Base-by-base conservation (phyloP, 2,113 vertebrate species). In the Gobius niger region DNA sequence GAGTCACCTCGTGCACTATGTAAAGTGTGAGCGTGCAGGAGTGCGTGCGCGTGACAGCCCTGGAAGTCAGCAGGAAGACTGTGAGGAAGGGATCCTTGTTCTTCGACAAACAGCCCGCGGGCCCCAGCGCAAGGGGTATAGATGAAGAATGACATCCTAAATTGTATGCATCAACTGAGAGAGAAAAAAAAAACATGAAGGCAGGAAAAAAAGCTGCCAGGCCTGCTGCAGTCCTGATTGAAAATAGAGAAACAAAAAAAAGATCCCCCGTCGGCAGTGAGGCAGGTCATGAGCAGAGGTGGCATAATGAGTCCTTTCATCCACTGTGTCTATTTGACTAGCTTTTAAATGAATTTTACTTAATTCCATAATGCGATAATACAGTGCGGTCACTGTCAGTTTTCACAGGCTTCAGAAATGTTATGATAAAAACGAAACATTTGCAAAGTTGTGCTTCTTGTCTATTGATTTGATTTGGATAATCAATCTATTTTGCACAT, bases 101-200 rank as follows among this genome's bases (percentile, higher is more conserved):
- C 72, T 51, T 47, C 13, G 0, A 68, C 16, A 4, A 72, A 73
- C 41, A 65, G 68, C 51, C 77, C 47, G 54, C 44, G 54, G 8
- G 49, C 72, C 40, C 18, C 19, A 0, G 63, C 61, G 60, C 7
- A 3, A 9, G 59, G 69, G 65, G 54, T 9, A 34, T 34, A 75
- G 71, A 75, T 72, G 53, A 75, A 69, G 68, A 78, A 76, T 72
- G 78, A 59, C 83, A 76, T 67, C 53, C 78, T 72, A 77, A 83
- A 82, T 73, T 61, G 54, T 68, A 68, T 69, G 66, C 72, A 74
- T 82, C 67, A 71, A 63, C 34, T 16, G 14, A 34, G 14, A 44
- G 18, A 12, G 44, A 40, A 34, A 19, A 41, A 8, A 19, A 15
- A 61, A 59, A 47, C 42, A 40, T 13, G 47, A 59, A 34, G 3